phyloP scores from a whole-genome alignment of 1,140 invertebrate species.

The Hyposmocoma kahamanoa region DNA sequence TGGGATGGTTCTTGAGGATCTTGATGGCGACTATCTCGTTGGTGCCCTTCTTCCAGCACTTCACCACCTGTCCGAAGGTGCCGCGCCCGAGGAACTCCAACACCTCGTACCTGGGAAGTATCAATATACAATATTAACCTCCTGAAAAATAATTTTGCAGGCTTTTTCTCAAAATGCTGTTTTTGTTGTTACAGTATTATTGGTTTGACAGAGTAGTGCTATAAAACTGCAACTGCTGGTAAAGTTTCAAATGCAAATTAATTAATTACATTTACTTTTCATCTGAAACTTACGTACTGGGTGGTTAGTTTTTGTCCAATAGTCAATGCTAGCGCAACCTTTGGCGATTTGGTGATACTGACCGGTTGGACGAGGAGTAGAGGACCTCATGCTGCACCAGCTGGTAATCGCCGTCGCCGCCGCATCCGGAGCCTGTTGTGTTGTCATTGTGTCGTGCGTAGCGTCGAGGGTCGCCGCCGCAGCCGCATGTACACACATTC shows the following conservation, averaged over 20 bases:
- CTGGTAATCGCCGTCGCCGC: conserved; percentile 97
- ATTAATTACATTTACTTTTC: too few relatives aligned
- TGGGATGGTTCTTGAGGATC: conserved; percentile 99
- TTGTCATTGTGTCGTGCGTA: neutral
- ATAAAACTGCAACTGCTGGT: too few relatives aligned
- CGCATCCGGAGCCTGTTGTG: conserved; percentile 78
- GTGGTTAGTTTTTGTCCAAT: too few relatives aligned
- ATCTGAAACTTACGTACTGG: too few relatives aligned
- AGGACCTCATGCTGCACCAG: conserved; percentile 98
- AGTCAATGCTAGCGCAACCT: too few relatives aligned
- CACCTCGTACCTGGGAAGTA: conserved; percentile 77
- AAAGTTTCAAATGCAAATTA: too few relatives aligned
- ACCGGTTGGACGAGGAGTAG: conserved; percentile 83
- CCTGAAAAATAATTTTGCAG: too few relatives aligned
- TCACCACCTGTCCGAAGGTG: conserved; percentile 99
- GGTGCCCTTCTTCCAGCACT: conserved; percentile 99
- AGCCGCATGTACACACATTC: conserved; percentile 37
- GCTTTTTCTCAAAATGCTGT: too few relatives aligned
- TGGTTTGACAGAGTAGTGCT: too few relatives aligned
- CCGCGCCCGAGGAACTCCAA: conserved; percentile 98
- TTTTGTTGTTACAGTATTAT: too few relatives aligned
- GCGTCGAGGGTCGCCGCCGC: conserved; percentile 18
- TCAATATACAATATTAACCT: too few relatives aligned
- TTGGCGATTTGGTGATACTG: too few relatives aligned
- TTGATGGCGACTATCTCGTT: conserved; percentile 99